Base-by-base conservation (phyloP, 2,797 vertebrate genomes). In the Pelobates cultripes region DNA sequence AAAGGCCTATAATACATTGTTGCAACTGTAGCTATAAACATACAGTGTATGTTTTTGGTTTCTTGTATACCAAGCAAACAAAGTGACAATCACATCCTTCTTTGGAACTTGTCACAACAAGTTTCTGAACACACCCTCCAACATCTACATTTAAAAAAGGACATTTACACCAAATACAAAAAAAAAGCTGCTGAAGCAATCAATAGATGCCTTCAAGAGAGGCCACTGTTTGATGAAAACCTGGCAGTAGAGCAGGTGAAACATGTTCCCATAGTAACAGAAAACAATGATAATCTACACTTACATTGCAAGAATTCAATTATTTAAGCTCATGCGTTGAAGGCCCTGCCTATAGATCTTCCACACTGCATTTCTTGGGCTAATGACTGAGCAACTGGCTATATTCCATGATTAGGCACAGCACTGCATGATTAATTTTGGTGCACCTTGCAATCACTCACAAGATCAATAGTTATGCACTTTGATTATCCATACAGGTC, bases 391-490 rank as follows among this genome's bases (percentile, higher is more conserved):
- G 28, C 28, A 28, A 28, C 47, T 51, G 10, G 47, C 47, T 2
- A 57, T 57, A 57, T 9, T 57, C 10, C 55, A 57, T 57, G 55
- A 2, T 57, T 12, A 14, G 9, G 55, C 55, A 57, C 55, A 57
- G 61, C 9, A 40, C n/a, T 66, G 70, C 47, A 47, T 63, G 66
- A 70, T 79, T 75, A 10, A 74, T 78, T 47, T 10, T 47, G 9
- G 41, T n/a, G 17, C 6, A 42, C 43, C 42, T 7, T 64, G 71
- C 45, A 43, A 73, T 83, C 67, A 66, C 40, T 80, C 73, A 77
- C 9, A 8, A 40, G 73, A 84, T 79, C 63, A 80, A 77, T 71
- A 69, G 53, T 66, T n/a, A 61, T 80, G 57, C 51, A 73, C 61
- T 44, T 28, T 60, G 61, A 68, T 77, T 45, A 84, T 74, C 17